phyloP scores from a whole-genome alignment of 2,797 vertebrate genomes.

The Diglossa cyanea region DNA sequence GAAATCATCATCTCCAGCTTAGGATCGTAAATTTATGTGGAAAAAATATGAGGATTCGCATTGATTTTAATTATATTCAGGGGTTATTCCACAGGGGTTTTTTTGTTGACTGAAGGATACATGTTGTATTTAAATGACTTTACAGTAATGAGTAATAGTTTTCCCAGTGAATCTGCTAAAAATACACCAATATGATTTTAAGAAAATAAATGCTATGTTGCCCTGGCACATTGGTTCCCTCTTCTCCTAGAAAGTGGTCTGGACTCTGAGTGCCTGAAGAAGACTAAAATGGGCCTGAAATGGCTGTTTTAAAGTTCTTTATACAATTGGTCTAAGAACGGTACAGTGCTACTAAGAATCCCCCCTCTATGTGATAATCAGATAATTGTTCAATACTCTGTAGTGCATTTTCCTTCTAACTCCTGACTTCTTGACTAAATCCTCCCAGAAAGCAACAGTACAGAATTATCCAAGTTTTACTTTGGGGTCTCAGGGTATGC shows the following conservation, averaged over 20 bases:
- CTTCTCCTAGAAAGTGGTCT: not conserved
- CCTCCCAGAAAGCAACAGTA: not conserved
- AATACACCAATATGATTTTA: not conserved
- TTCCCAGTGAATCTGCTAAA: not conserved
- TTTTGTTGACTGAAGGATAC: not conserved
- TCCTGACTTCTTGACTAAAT: not conserved
- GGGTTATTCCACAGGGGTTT: not conserved
- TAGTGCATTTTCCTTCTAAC: not conserved
- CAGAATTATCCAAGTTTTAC: not conserved
- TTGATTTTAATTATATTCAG: not conserved
- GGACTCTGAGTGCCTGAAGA: not conserved
- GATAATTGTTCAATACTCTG: not conserved
- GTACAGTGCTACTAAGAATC: not conserved
- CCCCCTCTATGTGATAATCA: not conserved
- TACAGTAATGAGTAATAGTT: not conserved
- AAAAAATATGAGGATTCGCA: not conserved
- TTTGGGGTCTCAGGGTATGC: not conserved
- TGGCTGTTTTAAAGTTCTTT: not conserved
- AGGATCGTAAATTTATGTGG: not conserved
- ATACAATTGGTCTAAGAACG: accelerated
- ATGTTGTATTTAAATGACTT: not conserved
- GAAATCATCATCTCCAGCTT: not conserved
- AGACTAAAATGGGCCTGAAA: not conserved
- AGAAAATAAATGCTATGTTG: not conserved
- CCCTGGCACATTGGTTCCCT: not conserved